Evolutionary conservation across 2,888 invertebrate genomes (phyloP).

Genomic region (Girardia tigrina): DNA sequence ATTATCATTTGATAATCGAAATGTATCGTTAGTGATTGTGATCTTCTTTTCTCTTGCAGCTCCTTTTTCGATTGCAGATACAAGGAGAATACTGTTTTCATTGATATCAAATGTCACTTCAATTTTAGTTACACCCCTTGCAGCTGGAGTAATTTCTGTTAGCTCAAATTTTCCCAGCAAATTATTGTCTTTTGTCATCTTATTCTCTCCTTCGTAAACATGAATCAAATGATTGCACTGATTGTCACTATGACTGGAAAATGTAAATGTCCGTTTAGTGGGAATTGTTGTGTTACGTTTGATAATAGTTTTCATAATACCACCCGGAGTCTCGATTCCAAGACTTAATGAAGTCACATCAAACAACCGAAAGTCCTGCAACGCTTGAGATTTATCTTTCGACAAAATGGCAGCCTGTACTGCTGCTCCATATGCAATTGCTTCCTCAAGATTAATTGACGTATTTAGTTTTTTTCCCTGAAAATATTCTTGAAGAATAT

Average conservation of each 20-base stretch:
- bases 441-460: conserved; percentile 51
- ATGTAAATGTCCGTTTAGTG: conserved; percentile 85
- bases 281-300: conserved; percentile 92
- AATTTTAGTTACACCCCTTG: neutral
- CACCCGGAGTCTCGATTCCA: conserved; percentile 77
- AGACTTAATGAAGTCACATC: conserved; percentile 57
- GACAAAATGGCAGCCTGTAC: conserved; percentile 71
- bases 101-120: neutral
- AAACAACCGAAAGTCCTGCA: conserved; percentile 48
- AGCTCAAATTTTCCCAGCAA: neutral
- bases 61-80: neutral
- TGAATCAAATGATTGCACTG: no score
- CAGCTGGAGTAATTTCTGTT: neutral
- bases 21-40: neutral
- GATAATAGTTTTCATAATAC: conserved; percentile 87
- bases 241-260: conserved; percentile 92
- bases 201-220: neutral
- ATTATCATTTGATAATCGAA: neutral
- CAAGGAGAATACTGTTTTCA: neutral
- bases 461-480: conserved; percentile 51
- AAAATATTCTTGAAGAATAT: conserved; percentile 43
- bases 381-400: conserved; percentile 47
- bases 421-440: conserved; percentile 53
- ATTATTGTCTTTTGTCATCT: neutral
- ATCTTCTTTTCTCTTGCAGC: neutral